Conservation (phyloP, 2,797 vertebrate species). For the Pseudomugil tenellus region DNA sequence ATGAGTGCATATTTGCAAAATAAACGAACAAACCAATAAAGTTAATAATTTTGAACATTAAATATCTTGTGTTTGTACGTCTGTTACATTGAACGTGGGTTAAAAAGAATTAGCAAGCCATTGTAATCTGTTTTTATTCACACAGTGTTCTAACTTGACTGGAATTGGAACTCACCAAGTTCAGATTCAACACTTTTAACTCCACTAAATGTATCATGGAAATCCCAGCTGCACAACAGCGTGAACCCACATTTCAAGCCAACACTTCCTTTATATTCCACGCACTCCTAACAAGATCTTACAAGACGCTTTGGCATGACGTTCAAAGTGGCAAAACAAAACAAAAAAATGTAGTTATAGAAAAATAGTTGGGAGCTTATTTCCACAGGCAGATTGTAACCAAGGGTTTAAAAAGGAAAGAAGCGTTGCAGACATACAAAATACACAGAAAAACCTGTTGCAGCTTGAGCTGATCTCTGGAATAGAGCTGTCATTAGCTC, state of each 20-base stretch:
- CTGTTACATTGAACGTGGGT: too few species aligned
- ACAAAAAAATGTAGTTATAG: slow-evolving; percentile 28
- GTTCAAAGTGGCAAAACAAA: slow-evolving; percentile 54
- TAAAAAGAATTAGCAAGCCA: too few species aligned
- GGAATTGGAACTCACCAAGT: too few species aligned
- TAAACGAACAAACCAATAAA: too few species aligned
- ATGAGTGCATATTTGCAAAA: too few species aligned
- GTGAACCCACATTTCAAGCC: slow-evolving; percentile 10
- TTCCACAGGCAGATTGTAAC: slow-evolving; percentile 58
- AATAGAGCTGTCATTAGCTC: slow-evolving; percentile 68
- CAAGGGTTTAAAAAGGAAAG: slow-evolving; percentile 48
- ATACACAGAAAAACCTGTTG: slow-evolving; percentile 60
- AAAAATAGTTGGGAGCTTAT: slow-evolving; percentile 72
- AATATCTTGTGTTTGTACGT: too few species aligned
- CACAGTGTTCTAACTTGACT: too few species aligned
- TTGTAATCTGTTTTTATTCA: too few species aligned
- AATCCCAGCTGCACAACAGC: neutral
- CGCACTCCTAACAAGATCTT: slow-evolving; percentile 53
- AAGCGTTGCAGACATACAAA: slow-evolving; percentile 15
- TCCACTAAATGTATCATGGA: neutral
- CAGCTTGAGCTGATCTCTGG: slow-evolving; percentile 67
- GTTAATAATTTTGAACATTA: too few species aligned
- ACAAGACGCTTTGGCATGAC: slow-evolving; percentile 48
- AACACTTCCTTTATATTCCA: slow-evolving; percentile 37
- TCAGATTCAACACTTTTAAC: too few species aligned